Conservation (phyloP, 2,888 invertebrate genomes). For the Eupsilia transversa region DNA sequence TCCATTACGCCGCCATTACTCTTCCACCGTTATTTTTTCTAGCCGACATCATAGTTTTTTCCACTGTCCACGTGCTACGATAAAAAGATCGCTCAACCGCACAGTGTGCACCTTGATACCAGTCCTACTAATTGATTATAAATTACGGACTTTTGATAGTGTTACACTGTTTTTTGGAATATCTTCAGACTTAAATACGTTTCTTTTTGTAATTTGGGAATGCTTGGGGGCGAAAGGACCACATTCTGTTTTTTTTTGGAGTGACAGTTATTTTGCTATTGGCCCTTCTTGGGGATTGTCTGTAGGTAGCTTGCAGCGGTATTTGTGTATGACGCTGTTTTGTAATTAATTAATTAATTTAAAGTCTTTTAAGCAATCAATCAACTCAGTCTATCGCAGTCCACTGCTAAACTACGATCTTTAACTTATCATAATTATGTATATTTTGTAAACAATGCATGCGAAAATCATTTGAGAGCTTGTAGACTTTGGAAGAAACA, state of each 20-base stretch:
- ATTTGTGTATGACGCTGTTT: slow-evolving; percentile 2
- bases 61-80: slow-evolving; percentile 69
- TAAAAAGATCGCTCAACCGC: slow-evolving; percentile 70
- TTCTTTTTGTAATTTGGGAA: slow-evolving; percentile 43
- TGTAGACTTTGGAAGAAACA: neutral
- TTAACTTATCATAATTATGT: too few species aligned
- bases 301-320: neutral
- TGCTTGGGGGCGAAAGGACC: slow-evolving; percentile 46
- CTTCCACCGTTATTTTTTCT: slow-evolving; percentile 63
- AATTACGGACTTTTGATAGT: slow-evolving; percentile 69
- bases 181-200: slow-evolving; percentile 8
- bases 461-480: neutral
- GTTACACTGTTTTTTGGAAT: slow-evolving; percentile 42
- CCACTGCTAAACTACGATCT: too few species aligned
- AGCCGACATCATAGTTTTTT: slow-evolving; percentile 68
- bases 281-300: neutral
- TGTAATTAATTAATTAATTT: neutral
- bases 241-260: slow-evolving; percentile 26
- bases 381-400: too few species aligned
- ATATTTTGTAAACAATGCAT: neutral
- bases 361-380: too few species aligned
- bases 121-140: slow-evolving; percentile 79
- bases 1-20: slow-evolving; percentile 43
- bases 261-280: slow-evolving; percentile 33
- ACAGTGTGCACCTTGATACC: slow-evolving; percentile 71